Percentiles rank a stretch among this genome's conserved stretches.
Conservation (phyloP, 1,140 invertebrate species). For the Hylaeus volcanicus region DNA sequence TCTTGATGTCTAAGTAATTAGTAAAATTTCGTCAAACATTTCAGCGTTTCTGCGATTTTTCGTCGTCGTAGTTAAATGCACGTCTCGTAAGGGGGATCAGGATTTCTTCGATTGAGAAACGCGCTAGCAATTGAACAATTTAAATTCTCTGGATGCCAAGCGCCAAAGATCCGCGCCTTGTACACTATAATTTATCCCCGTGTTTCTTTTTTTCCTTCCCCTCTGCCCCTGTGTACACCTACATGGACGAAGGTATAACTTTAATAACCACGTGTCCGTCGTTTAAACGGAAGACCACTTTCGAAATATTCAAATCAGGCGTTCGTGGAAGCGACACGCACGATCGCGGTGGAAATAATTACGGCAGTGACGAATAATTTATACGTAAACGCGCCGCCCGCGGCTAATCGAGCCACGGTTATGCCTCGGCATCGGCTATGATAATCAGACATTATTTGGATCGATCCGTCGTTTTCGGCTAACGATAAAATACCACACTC, state of each 20-base stretch:
- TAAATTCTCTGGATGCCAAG: conserved; percentile 54
- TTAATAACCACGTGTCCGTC: conserved; percentile 64
- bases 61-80: background rate
- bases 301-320: conserved; percentile 68
- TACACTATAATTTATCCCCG: conserved; percentile 61
- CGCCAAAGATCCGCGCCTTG: conserved; percentile 46
- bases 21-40: too few species aligned
- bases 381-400: conserved; percentile 58
- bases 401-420: conserved; percentile 49
- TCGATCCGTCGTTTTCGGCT: conserved; percentile 38
- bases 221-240: background rate
- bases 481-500: conserved; percentile 9
- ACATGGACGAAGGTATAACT: conserved; percentile 51
- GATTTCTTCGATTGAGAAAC: conserved; percentile 57
- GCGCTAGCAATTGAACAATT: conserved; percentile 58
- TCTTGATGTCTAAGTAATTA: too few species aligned
- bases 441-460: conserved; percentile 62
- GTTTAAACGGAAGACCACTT: conserved; percentile 66
- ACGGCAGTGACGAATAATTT: conserved; percentile 67
- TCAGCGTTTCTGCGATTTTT: background rate
- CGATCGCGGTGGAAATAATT: conserved; percentile 60
- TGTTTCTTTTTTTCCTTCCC: conserved; percentile 21
- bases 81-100: background rate
- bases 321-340: conserved; percentile 66
- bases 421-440: conserved; percentile 37